Base-by-base conservation (phyloP, 2,888 invertebrate species). In the Tubulanus polymorphus region DNA sequence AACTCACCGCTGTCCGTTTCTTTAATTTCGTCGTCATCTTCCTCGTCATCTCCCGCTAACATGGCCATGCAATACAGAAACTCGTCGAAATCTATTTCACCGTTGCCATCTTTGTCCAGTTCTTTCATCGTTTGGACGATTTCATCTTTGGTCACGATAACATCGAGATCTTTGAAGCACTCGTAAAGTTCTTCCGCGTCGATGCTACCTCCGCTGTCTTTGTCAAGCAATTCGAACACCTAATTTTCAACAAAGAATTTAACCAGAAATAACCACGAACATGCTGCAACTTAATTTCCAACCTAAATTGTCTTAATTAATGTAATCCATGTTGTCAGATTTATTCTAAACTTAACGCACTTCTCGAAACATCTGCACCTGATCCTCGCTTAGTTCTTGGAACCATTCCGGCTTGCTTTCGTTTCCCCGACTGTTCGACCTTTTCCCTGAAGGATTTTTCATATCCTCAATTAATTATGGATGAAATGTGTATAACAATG, bases 31-130 rank as follows among this genome's bases (percentile, higher is more conserved):
- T n/a, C n/a, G n/a, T n/a, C n/a, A n/a, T n/a, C n/a, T n/a, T n/a
- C n/a, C n/a, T n/a, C n/a, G n/a, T n/a, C n/a, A n/a, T n/a, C n/a
- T n/a, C n/a, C n/a, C n/a, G n/a, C n/a, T n/a, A n/a, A n/a, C n/a
- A n/a, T 56, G 2, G 65, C 62, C 63, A 71, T 70, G 37, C 66
- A 63, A 32, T 53, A 63, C 15, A 70, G 60, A 53, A 71, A 70
- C 48, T 71, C 71, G 48, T 71, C 69, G 54, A 71, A 70, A 52
- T 69, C 65, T 28, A 71, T 70, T 37, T 63, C 63, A 2, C 69
- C 70, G 49, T 65, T 66, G 6, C 66, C 67, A 57, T 69, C 67
- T 32, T 67, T 65, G 55, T 69, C 69, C 6, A 69, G 60, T 26
- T 62, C 64, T 18, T 59, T 62, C 3, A 72, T 57, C 3, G 68